A percentile compares a stretch with the other conserved stretches of the same genome.
These are phyloP conservation scores for Alentia gelatinosa DNA, from an alignment of 2,888 invertebrate genomes.

Conservation along the genomic window DNA sequence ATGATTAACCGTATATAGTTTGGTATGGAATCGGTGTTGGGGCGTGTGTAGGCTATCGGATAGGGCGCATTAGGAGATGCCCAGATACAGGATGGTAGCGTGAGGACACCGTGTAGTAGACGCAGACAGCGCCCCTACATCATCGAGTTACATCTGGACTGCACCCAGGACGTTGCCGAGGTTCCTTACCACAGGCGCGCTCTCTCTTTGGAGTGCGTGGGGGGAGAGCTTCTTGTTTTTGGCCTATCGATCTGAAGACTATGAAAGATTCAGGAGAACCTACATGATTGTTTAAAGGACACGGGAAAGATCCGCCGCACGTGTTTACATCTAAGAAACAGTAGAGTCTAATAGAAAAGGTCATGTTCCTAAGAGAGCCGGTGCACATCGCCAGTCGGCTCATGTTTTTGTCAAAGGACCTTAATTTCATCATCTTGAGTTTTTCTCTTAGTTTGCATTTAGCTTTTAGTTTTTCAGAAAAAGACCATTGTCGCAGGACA, in stretches of 20 bases:
- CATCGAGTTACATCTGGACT: background rate
- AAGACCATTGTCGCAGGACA: no score
- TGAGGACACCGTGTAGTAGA: no score
- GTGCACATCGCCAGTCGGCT: no score
- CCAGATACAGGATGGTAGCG: background rate
- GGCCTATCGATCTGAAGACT: background rate
- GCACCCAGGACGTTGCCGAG: background rate
- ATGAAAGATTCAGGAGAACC: slow-evolving; percentile 12
- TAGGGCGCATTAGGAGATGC: background rate
- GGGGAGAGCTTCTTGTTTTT: background rate
- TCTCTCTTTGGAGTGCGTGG: background rate
- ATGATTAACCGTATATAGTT: no score
- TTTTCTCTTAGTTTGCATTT: no score
- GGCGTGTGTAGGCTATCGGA: background rate
- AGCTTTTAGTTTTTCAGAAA: no score
- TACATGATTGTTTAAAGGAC: slow-evolving; percentile 32
- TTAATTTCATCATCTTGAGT: no score
- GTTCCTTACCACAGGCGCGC: background rate
- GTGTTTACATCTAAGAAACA: background rate
- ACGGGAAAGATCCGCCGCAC: background rate
- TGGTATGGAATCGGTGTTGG: background rate
- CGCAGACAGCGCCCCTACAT: background rate
- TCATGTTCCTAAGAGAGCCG: no score
- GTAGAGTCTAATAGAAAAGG: background rate
- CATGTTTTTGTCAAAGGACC: no score